A percentile compares a stretch with the other conserved stretches of the same genome.
phyloP scores from a whole-genome alignment of 2,888 invertebrate genomes.

The Mythimna pallens region DNA sequence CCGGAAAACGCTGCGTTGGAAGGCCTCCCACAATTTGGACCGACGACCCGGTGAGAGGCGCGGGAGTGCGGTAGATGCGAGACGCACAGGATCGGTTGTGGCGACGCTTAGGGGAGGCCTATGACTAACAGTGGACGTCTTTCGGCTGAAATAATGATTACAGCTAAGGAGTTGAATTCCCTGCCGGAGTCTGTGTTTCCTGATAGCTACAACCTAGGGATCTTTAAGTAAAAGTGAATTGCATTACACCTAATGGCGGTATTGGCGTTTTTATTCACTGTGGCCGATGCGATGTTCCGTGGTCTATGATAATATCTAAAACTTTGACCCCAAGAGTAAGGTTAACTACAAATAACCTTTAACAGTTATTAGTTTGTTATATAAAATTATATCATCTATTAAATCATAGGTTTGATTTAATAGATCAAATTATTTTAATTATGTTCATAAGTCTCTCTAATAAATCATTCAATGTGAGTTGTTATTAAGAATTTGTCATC shows the following conservation, averaged over 20 bases:
- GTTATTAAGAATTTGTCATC: not conserved
- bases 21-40: too few relatives aligned
- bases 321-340: slow-evolving; percentile 26
- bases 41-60: too few relatives aligned
- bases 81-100: too few relatives aligned
- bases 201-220: too few relatives aligned
- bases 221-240: too few relatives aligned
- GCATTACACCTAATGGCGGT: not conserved
- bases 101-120: too few relatives aligned
- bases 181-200: too few relatives aligned
- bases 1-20: too few relatives aligned
- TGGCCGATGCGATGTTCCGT: not conserved
- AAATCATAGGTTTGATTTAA: slow-evolving; percentile 2
- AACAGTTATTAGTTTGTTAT: not conserved
- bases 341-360: not conserved
- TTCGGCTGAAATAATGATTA: too few relatives aligned
- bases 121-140: too few relatives aligned
- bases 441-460: not conserved
- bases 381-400: slow-evolving; percentile 5
- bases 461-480: not conserved
- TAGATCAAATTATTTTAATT: slow-evolving; percentile 1
- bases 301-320: not conserved
- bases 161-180: too few relatives aligned
- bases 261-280: not conserved
- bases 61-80: too few relatives aligned